Percentiles rank a stretch among this genome's conserved stretches.
phyloP scores from a whole-genome alignment of 2,888 invertebrate species.

The Morinoia aosen region DNA sequence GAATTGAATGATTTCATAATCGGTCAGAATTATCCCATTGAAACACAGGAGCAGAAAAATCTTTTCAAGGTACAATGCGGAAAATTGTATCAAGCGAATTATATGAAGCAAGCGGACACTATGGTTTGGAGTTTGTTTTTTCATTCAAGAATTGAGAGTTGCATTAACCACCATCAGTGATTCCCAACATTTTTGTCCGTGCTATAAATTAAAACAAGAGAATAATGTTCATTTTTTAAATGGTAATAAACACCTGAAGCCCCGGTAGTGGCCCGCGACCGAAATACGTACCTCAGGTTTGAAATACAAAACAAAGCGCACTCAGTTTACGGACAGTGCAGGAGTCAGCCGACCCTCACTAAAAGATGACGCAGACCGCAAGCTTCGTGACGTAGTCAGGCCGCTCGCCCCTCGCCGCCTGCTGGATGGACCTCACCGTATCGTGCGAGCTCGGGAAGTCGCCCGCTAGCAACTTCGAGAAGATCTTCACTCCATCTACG shows the following conservation, averaged over 20 bases:
- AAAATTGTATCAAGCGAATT: too few relatives aligned
- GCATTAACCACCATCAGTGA: too few relatives aligned
- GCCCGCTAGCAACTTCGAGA: slow-evolving; percentile 59
- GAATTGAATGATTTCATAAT: too few relatives aligned
- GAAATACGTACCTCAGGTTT: not conserved
- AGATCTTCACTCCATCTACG: slow-evolving; percentile 55
- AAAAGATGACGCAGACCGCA: not conserved
- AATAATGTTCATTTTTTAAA: not conserved
- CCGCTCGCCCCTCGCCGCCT: slow-evolving; percentile 32
- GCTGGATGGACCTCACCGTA: slow-evolving; percentile 53
- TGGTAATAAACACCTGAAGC: not conserved
- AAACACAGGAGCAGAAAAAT: too few relatives aligned
- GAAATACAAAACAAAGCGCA: not conserved
- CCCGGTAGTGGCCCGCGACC: not conserved
- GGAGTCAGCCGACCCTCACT: not conserved
- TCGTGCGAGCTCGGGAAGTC: slow-evolving; percentile 62
- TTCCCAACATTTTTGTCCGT: too few relatives aligned
- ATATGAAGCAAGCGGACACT: too few relatives aligned
- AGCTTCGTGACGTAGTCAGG: slow-evolving; percentile 34
- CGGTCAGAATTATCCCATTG: too few relatives aligned
- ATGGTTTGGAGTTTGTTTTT: too few relatives aligned
- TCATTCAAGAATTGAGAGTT: too few relatives aligned
- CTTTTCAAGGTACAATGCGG: too few relatives aligned
- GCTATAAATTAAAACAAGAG: too few relatives aligned
- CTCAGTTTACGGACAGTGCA: not conserved